Conservation (phyloP, 2,113 vertebrate genomes). For the Poecile atricapillus region DNA sequence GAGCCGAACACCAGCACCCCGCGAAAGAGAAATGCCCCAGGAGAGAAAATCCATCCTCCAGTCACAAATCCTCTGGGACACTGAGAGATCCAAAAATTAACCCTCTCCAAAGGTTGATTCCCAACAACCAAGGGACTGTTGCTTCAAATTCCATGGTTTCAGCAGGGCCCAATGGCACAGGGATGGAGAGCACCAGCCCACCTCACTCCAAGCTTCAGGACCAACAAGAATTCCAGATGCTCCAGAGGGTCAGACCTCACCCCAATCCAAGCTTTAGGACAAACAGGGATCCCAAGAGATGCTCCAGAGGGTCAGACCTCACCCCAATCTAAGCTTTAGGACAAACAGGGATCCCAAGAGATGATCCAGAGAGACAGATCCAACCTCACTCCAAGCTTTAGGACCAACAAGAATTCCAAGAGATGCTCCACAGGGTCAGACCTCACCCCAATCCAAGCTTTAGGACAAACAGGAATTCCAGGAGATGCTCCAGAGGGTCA, state of each 20-base stretch:
- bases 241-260: not conserved
- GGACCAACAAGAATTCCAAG: not conserved
- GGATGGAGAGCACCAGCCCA: not conserved
- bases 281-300: not conserved
- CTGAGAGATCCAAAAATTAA: not conserved
- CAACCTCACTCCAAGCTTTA: not conserved
- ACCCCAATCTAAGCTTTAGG: fast-evolving
- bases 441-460: fast-evolving
- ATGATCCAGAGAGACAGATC: not conserved
- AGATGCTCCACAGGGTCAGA: not conserved
- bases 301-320: not conserved
- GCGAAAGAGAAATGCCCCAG: not conserved
- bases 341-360: not conserved
- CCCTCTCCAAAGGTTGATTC: not conserved
- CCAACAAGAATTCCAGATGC: not conserved
- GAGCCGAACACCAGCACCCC: not conserved
- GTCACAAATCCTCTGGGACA: not conserved
- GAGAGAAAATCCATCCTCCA: not conserved
- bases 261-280: not conserved
- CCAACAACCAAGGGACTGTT: not conserved
- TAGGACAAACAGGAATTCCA: not conserved
- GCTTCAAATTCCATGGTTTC: not conserved
- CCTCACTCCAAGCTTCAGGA: not conserved
- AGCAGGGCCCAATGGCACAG: not conserved
- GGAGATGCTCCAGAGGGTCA: not conserved